Evolutionary conservation across 2,888 invertebrate genomes (phyloP).

Genomic region (Keiferia lycopersicella): DNA sequence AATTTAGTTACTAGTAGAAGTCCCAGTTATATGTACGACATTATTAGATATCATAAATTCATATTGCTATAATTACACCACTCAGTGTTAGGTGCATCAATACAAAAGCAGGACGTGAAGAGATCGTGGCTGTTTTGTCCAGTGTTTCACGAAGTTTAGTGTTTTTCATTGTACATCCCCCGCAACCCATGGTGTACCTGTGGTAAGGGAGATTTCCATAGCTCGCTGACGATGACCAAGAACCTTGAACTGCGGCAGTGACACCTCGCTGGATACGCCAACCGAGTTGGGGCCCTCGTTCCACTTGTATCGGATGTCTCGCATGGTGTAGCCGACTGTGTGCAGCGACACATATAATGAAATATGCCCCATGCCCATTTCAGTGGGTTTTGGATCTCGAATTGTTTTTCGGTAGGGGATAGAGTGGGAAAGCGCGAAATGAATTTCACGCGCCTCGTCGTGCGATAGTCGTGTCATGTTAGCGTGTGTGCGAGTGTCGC

Average conservation of each 20-base stretch:
- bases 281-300: slow-evolving; percentile 97
- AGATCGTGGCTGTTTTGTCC: slow-evolving; percentile 75
- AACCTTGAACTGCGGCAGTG: slow-evolving; percentile 98
- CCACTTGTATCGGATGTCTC: slow-evolving; percentile 98
- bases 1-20: too few relatives aligned
- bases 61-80: slow-evolving; percentile 59
- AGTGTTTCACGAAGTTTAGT: slow-evolving; percentile 70
- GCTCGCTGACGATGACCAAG: slow-evolving; percentile 97
- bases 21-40: not conserved
- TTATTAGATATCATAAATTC: not conserved
- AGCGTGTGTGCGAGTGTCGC: slow-evolving; percentile 77
- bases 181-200: slow-evolving; percentile 85
- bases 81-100: slow-evolving; percentile 75
- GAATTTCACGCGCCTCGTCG: slow-evolving; percentile 67
- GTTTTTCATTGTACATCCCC: slow-evolving; percentile 45
- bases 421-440: slow-evolving; percentile 68
- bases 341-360: slow-evolving; percentile 77
- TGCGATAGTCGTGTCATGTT: slow-evolving; percentile 72
- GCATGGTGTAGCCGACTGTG: slow-evolving; percentile 98
- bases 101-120: slow-evolving; percentile 80
- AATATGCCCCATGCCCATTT: slow-evolving; percentile 78
- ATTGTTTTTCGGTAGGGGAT: slow-evolving; percentile 72
- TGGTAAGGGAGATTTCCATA: slow-evolving; percentile 97
- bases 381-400: slow-evolving; percentile 79
- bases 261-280: slow-evolving; percentile 97